Evolutionary conservation across 2,888 invertebrate species (phyloP), one percentile per base, ranked within the genome.

Genomic region (Coelinius sp.): DNA sequence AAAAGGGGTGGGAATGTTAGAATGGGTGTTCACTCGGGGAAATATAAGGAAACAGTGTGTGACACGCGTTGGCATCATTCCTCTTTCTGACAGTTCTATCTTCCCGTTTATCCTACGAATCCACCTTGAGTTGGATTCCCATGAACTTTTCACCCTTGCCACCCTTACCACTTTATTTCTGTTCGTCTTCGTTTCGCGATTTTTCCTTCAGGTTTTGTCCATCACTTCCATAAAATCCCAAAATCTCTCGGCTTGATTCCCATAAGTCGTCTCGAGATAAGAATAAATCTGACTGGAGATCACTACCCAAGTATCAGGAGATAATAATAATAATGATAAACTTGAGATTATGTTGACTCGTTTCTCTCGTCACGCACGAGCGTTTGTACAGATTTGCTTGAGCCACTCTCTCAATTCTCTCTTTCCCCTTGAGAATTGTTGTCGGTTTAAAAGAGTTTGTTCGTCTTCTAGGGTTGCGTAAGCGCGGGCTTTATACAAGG

Each of bases 71-170:
- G 76, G 72, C 78, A 81, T 82, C 82, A 85, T 86, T 80, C 80
- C 77, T 85, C 84, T 84, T 85, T 79, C 73, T 79, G 85, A 85
- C 86, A 85, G 83, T 81, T 85, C 83, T 82, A 86, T 86, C 84
- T 84, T 22, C 74, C 76, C 82, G 78, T 77, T 80, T 80, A 82
- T 82, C 80, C 78, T 66, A 63, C 66, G 80, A 79, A 82, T 82
- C 80, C 76, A 80, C 31, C 59, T 31, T 35, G 31, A 25, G 20
- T 2, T 35, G 20, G 12, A 31, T 59, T 31, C 59, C 10, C 46
- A 10, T 49, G 46, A 73, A 75, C 79, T 79, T 75, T 76, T 76
- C 73, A 71, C 67, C 74, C 74, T 31, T 20, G 5, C 20, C 73
- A 71, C 67, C 74, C 74, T 31, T 20, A 12, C 20, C 44, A 59